A percentile compares a stretch with the other conserved stretches of the same genome.
Evolutionary conservation across 2,113 vertebrate genomes (phyloP).

Genomic region (Asarcornis scutulata): DNA sequence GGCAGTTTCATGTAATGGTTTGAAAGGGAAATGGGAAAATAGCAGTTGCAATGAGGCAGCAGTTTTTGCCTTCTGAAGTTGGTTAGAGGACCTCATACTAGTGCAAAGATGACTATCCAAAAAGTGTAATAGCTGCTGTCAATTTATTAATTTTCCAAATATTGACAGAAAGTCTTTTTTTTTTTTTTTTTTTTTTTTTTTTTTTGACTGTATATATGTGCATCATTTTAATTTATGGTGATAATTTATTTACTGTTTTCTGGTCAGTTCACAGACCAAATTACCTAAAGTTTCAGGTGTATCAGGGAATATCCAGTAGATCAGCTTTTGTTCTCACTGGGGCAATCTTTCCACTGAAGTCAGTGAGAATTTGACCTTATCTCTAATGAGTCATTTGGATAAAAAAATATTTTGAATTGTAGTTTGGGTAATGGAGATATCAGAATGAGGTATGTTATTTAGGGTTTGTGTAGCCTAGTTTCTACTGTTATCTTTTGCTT

Average conservation of each 20-base stretch:
- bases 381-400: background rate
- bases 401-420: background rate
- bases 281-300: background rate
- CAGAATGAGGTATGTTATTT: background rate
- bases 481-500: slow-evolving; percentile 16
- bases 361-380: background rate
- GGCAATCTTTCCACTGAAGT: background rate
- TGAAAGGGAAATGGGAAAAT: slow-evolving; percentile 2
- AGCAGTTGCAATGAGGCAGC: background rate
- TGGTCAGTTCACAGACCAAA: background rate
- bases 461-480: background rate
- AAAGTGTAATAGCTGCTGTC: background rate
- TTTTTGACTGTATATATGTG: background rate
- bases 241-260: background rate
- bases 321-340: background rate
- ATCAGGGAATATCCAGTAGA: background rate
- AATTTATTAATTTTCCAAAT: background rate
- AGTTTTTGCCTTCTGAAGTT: background rate
- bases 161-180: background rate
- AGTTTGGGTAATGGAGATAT: background rate
- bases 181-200: background rate
- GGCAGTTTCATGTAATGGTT: background rate
- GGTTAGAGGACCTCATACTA: background rate
- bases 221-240: background rate
- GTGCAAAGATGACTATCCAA: background rate